Evolutionary conservation across 2,113 vertebrate genomes (phyloP).

Genomic region (Hystrix cristata): DNA sequence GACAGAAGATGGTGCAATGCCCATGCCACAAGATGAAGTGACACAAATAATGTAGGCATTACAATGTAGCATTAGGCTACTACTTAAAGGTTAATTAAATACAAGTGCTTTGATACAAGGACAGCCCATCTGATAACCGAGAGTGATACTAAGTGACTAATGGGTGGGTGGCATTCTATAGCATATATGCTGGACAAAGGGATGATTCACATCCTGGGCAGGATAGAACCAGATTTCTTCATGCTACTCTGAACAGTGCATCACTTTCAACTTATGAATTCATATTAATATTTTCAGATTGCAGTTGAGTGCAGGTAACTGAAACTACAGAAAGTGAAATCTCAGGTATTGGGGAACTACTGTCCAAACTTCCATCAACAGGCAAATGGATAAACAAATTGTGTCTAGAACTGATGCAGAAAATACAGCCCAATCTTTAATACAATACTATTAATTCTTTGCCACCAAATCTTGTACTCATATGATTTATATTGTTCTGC

Average conservation of each 20-base stretch:
- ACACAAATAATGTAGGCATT: neutral
- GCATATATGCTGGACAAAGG: neutral
- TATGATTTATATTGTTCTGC: neutral
- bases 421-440: neutral
- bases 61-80: neutral
- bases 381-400: neutral
- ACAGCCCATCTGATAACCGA: neutral
- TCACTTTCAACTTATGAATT: neutral
- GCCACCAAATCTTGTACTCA: neutral
- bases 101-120: too few species aligned
- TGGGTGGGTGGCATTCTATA: neutral
- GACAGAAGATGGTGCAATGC: neutral
- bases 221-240: neutral
- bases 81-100: neutral
- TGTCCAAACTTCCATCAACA: constrained; percentile 21
- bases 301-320: neutral
- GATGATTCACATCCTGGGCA: neutral
- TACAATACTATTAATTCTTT: constrained; percentile 22
- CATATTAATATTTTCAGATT: neutral
- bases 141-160: neutral
- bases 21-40: neutral
- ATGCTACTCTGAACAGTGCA: neutral
- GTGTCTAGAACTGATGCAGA: neutral
- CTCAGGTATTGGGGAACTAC: neutral
- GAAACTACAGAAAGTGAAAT: neutral